Evolutionary conservation across 2,797 vertebrate genomes (phyloP), one percentile per base, ranked within the genome.

Genomic region (Pogonophryne albipinna): DNA sequence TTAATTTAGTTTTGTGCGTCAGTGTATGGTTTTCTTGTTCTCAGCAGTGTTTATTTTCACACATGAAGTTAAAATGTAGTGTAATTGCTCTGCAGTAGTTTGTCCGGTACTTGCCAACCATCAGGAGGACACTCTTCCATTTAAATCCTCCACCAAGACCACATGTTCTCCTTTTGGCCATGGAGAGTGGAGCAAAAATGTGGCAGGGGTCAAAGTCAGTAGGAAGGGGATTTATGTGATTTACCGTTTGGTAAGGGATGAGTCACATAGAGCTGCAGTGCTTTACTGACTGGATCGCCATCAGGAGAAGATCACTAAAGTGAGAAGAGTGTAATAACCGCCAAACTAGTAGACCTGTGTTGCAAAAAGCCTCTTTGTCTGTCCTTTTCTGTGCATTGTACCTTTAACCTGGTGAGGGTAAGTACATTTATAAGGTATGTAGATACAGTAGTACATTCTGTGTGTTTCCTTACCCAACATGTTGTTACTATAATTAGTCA

Each of bases 191-290:
- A 85, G 82, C 51, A 34, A 63, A 27, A 88, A 76, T 42, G 51
- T 78, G n/a, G 23, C 84, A 81, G 58, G 68, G 82, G 82, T 90
- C 78, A 85, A 62, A 78, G 77, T 79, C 69, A 51, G 85, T 79
- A 84, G 80, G 75, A 87, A 83, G 66, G 55, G 82, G 83, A 84
- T 90, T 85, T 78, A 50, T 68, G 74, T 80, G 74, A 87, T 90
- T 89, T 87, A 84, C 49, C 6, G 61, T 87, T 86, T 65, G 68
- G 66, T 84, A 68, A 52, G 57, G 78, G 71, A 79, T 79, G 78
- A 91, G 82, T 82, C 83, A 78, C 58, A 81, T 51, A 50, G 66
- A 49, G 49, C 82, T 87, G 66, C 66, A 72, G 71, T 62, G 72
- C 74, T 83, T 87, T 75, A 76, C 73, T 78, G 78, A 83, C 61